Evolutionary conservation across 2,888 invertebrate genomes (phyloP).

Genomic region (Lypha dubia): DNA sequence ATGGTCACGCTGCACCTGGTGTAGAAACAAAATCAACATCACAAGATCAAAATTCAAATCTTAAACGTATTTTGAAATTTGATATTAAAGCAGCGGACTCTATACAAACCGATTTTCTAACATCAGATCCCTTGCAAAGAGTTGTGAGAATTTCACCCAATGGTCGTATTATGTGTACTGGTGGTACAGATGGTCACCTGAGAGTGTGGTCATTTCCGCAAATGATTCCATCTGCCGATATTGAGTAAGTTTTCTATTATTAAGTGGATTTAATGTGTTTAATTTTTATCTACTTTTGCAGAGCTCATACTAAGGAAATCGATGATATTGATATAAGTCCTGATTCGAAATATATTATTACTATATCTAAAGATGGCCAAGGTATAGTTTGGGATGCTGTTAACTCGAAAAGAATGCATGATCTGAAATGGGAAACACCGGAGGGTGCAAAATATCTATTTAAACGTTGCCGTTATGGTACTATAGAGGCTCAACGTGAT

Average conservation of each 20-base stretch:
- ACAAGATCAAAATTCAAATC: conserved; percentile 77
- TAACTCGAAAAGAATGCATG: conserved; percentile 87
- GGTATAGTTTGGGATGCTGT: conserved; percentile 91
- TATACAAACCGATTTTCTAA: conserved; percentile 92
- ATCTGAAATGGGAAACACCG: conserved; percentile 90
- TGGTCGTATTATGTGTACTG: conserved; percentile 93
- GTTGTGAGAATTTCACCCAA: conserved; percentile 91
- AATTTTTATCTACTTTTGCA: conserved; percentile 64
- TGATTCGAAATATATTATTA: conserved; percentile 89
- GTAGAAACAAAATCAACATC: conserved; percentile 44
- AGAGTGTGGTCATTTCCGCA: conserved; percentile 95
- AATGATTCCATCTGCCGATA: conserved; percentile 87
- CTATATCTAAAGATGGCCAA: conserved; percentile 94
- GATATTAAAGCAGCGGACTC: conserved; percentile 90
- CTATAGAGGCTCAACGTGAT: conserved; percentile 87
- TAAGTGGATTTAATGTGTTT: background rate
- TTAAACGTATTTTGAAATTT: conserved; percentile 87
- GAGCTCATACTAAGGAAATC: conserved; percentile 94
- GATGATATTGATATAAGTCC: conserved; percentile 97
- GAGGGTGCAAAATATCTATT: conserved; percentile 91
- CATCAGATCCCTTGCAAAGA: conserved; percentile 92
- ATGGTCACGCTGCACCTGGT: conserved; percentile 76
- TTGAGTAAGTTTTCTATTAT: conserved; percentile 83
- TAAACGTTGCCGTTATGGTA: conserved; percentile 91
- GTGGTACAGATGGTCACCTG: conserved; percentile 94